A percentile compares a stretch with the other conserved stretches of the same genome.
Evolutionary conservation across 2,888 invertebrate species (phyloP).

Genomic region (Hesperia comma): DNA sequence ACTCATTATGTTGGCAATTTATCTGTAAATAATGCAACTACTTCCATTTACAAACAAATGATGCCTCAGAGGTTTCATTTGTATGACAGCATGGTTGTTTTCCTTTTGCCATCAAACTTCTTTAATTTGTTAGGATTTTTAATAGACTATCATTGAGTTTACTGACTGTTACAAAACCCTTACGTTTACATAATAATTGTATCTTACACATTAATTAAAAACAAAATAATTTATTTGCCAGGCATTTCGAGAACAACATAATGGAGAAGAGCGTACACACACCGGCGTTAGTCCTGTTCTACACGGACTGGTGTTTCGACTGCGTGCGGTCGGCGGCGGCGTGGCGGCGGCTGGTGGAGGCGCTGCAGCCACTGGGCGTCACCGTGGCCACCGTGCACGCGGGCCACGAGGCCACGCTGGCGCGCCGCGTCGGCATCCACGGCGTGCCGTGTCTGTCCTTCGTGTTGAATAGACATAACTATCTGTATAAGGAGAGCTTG

Average conservation of each 20-base stretch:
- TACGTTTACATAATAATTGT: too few species aligned
- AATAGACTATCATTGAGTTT: too few species aligned
- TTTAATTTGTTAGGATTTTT: too few species aligned
- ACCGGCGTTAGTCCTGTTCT: conserved; percentile 94
- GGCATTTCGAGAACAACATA: conserved; percentile 94
- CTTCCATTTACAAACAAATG: too few species aligned
- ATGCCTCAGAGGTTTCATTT: too few species aligned
- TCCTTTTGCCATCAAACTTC: too few species aligned
- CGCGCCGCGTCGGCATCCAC: conserved; percentile 91
- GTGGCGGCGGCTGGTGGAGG: conserved; percentile 93
- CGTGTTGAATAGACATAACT: conserved; percentile 92
- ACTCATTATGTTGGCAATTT: too few species aligned
- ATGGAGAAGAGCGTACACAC: conserved; percentile 92
- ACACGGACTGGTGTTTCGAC: conserved; percentile 97
- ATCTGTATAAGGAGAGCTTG: conserved; percentile 92
- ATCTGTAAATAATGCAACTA: too few species aligned
- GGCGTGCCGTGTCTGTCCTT: conserved; percentile 92
- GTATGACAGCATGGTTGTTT: too few species aligned
- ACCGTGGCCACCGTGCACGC: conserved; percentile 92
- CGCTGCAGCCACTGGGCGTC: conserved; percentile 93
- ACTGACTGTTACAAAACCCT: too few species aligned
- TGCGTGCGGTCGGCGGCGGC: conserved; percentile 95
- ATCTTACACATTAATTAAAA: too few species aligned
- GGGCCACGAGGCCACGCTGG: conserved; percentile 90
- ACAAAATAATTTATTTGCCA: conserved; percentile 55